A percentile compares a stretch with the other conserved stretches of the same genome.
These are phyloP conservation scores for Pantherophis guttatus DNA, from an alignment of 2,113 vertebrate genomes.

Conservation along the genomic window DNA sequence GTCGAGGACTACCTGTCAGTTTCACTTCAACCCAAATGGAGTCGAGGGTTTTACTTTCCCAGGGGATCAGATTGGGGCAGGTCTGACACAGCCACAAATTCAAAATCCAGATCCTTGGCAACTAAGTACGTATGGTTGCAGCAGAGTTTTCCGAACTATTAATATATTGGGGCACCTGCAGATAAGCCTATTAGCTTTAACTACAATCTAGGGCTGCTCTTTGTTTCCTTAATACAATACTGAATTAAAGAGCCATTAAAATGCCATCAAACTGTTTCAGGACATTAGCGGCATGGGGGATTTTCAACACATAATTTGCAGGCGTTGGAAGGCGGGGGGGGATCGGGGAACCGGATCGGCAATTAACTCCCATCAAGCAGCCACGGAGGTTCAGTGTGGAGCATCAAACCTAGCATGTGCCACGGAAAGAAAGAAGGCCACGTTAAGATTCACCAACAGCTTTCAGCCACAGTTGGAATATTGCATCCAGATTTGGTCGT, in stretches of 20 bases:
- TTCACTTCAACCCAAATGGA: too few relatives aligned
- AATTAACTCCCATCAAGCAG: neutral
- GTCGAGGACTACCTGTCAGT: too few relatives aligned
- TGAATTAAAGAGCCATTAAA: neutral
- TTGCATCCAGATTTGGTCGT: neutral
- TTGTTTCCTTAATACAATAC: neutral
- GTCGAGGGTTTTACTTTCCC: too few relatives aligned
- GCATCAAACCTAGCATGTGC: neutral
- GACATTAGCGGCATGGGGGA: constrained; percentile 3
- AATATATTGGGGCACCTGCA: constrained; percentile 1
- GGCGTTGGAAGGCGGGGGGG: too few relatives aligned
- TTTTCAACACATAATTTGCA: neutral
- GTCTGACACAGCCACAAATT: too few relatives aligned
- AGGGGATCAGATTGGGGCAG: too few relatives aligned
- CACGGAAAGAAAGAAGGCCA: neutral
- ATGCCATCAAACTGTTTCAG: neutral
- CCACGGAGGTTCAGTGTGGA: neutral
- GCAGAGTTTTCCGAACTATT: constrained; percentile 9
- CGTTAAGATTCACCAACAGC: neutral
- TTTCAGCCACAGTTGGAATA: neutral
- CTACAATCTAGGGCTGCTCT: neutral
- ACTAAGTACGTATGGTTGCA: neutral
- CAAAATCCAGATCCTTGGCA: too few relatives aligned
- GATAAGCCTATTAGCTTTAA: neutral
- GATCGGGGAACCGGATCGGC: neutral